Evolutionary conservation across 2,113 vertebrate species (phyloP).

Genomic region (Motacilla tschutschensis): DNA sequence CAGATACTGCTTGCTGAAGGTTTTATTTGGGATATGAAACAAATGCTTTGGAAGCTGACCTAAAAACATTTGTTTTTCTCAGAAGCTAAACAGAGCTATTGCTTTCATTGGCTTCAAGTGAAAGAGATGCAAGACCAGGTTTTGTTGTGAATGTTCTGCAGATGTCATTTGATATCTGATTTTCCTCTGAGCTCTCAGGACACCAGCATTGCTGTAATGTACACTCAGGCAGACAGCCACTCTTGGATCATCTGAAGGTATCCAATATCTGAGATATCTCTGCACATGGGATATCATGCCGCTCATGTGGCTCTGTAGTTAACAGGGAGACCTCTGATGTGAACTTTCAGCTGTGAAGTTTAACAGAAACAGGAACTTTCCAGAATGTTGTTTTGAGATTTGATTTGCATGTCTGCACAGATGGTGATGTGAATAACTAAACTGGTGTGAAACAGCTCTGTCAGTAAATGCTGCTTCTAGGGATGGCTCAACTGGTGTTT

Average conservation of each 20-base stretch:
- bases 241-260: background rate
- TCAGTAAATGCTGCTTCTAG: background rate
- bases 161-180: background rate
- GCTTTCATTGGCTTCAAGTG: background rate
- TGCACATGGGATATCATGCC: background rate
- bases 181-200: background rate
- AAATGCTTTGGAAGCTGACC: background rate
- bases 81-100: background rate
- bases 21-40: slow-evolving; percentile 32
- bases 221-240: background rate
- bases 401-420: background rate
- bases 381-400: background rate
- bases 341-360: background rate
- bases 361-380: background rate
- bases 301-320: background rate
- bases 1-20: background rate
- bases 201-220: background rate
- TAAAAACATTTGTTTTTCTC: background rate
- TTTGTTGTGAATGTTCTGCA: background rate
- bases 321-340: background rate
- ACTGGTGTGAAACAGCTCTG: background rate
- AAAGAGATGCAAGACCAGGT: background rate
- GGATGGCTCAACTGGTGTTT: background rate
- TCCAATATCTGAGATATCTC: background rate
- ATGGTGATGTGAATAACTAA: background rate